A percentile compares a stretch with the other conserved stretches of the same genome.
Conservation (phyloP, 2,888 invertebrate species). For the Trichogramma evanescens region DNA sequence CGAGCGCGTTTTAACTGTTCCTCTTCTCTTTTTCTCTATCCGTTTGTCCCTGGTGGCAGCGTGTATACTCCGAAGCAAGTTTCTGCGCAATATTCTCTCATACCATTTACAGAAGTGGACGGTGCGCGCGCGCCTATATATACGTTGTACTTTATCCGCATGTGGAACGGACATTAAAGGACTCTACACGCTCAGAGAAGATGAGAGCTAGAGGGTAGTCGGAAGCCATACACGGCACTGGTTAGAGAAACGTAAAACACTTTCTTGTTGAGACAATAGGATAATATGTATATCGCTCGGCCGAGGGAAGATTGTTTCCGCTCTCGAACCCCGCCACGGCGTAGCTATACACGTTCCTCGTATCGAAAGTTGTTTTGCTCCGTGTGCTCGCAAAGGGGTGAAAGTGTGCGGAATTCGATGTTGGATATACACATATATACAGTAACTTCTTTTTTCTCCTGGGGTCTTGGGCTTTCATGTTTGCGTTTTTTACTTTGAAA, state of each 20-base stretch:
- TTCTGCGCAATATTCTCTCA: conserved; percentile 13
- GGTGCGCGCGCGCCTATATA: neutral
- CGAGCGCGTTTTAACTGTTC: neutral
- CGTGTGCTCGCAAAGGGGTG: too few relatives aligned
- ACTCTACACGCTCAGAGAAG: conserved; percentile 2
- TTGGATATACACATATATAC: too few relatives aligned
- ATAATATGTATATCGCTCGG: too few relatives aligned
- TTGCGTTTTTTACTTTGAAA: too few relatives aligned
- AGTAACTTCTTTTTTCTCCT: too few relatives aligned
- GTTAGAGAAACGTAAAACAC: conserved; percentile 17
- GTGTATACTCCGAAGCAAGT: conserved; percentile 14
- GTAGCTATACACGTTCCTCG: conserved; percentile 3
- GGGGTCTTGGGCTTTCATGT: too few relatives aligned
- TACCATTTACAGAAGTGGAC: neutral
- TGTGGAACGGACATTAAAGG: neutral
- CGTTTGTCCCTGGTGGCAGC: conserved; percentile 13
- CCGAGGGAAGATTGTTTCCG: too few relatives aligned
- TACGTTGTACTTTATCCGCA: neutral
- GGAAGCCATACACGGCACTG: neutral
- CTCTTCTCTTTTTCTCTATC: conserved; percentile 20
- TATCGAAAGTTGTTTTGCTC: conserved; percentile 11
- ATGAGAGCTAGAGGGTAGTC: neutral
- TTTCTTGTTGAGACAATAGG: conserved; percentile 11
- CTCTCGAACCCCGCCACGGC: neutral
- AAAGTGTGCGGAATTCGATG: too few relatives aligned